A percentile compares a stretch with the other conserved stretches of the same genome.
Conservation (phyloP, 37 sponge, comb jelly and placozoan genomes). For the Chondrosia reniformis region DNA sequence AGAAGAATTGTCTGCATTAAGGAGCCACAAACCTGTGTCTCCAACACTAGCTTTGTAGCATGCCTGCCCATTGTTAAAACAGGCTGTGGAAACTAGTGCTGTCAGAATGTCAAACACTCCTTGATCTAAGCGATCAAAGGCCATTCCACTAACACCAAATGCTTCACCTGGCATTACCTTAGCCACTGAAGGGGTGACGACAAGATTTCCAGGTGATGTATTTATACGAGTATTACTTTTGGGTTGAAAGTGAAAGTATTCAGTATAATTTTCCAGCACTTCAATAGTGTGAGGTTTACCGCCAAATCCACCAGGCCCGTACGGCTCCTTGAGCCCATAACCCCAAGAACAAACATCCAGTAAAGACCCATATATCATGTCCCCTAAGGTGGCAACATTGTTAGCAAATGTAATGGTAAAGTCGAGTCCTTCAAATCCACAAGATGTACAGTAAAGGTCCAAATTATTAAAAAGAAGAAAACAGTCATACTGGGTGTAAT, state of each 20-base stretch:
- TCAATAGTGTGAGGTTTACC: constrained; percentile 1
- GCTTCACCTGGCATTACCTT: constrained; percentile 10
- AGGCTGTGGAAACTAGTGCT: background rate
- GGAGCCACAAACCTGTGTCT: background rate
- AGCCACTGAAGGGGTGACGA: background rate
- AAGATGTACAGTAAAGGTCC: background rate
- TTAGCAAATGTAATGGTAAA: background rate
- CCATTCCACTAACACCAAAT: constrained; percentile 1
- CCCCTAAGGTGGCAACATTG: background rate
- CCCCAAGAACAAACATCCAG: background rate
- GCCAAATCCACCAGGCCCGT: background rate
- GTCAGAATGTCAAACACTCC: background rate
- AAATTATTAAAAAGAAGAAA: background rate
- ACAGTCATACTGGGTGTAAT: background rate
- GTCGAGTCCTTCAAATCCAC: background rate
- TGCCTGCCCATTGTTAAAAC: background rate
- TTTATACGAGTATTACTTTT: background rate
- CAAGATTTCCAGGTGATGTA: background rate
- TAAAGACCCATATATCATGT: constrained; percentile 3
- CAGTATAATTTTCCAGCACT: background rate
- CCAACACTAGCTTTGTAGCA: background rate
- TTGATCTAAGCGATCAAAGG: background rate
- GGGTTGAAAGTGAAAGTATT: background rate
- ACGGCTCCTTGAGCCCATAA: background rate
- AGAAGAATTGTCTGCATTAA: too few relatives aligned